phyloP scores from a whole-genome alignment of 2,113 vertebrate species.

The Mixornis gularis region DNA sequence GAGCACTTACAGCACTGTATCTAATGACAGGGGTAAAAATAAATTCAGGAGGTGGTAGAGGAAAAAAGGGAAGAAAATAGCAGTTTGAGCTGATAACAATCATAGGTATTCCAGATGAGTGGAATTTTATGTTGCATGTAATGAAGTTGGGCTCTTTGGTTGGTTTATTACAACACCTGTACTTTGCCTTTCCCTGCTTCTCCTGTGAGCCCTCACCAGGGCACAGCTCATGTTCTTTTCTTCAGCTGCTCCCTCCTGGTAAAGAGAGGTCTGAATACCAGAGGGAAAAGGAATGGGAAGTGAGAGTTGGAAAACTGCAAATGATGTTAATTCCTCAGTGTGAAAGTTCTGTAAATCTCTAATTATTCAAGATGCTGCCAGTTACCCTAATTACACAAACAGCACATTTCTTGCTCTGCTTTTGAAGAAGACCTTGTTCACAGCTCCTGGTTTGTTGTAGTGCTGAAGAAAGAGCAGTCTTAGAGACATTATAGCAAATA shows the following conservation, averaged over 20 bases:
- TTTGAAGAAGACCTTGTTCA: background rate
- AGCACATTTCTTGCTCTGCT: background rate
- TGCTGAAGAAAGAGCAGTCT: background rate
- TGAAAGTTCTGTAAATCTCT: background rate
- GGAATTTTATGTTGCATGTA: background rate
- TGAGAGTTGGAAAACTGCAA: background rate
- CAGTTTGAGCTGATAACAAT: background rate
- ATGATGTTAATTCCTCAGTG: background rate
- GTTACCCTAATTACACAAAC: background rate
- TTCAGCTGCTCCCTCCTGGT: background rate
- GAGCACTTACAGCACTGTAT: background rate
- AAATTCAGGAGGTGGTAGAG: background rate
- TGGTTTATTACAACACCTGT: background rate
- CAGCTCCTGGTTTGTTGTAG: background rate
- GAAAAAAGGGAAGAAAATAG: background rate
- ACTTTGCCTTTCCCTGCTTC: background rate
- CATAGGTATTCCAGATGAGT: background rate
- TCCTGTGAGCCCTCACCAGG: background rate
- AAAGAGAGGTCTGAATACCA: background rate
- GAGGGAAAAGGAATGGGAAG: background rate
- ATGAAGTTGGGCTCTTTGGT: background rate
- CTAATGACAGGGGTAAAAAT: background rate
- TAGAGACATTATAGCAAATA: background rate
- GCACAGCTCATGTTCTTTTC: background rate
- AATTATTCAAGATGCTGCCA: background rate